A percentile compares a stretch with the other conserved stretches of the same genome.
phyloP scores from a whole-genome alignment of 2,113 vertebrate species.

The Tympanuchus pallidicinctus region DNA sequence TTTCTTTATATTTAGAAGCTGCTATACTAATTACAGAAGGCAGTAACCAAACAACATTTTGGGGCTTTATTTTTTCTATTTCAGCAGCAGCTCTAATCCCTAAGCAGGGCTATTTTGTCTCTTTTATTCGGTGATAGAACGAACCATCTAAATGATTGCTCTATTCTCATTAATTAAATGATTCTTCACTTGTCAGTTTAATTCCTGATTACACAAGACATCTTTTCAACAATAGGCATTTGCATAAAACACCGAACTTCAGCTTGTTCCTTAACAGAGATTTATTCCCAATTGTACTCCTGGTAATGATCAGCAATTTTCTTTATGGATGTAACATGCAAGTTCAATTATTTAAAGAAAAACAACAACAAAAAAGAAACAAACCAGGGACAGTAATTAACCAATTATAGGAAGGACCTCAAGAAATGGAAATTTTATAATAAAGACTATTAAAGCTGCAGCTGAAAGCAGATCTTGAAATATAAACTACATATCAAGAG shows the following conservation, averaged over 20 bases:
- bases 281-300: slow-evolving; percentile 48
- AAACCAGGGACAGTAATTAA: neutral
- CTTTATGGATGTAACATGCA: slow-evolving; percentile 23
- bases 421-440: neutral
- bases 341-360: slow-evolving; percentile 37
- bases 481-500: neutral
- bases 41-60: neutral
- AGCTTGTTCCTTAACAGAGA: slow-evolving; percentile 44
- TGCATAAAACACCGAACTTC: slow-evolving; percentile 49
- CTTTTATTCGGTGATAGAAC: slow-evolving; percentile 25
- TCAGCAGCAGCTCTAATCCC: neutral
- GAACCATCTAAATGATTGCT: slow-evolving; percentile 43
- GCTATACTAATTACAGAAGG: neutral
- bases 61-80: neutral
- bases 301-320: slow-evolving; percentile 49
- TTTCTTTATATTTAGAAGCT: slow-evolving; percentile 11
- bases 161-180: slow-evolving; percentile 66
- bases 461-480: neutral
- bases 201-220: slow-evolving; percentile 61
- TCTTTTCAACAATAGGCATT: slow-evolving; percentile 53
- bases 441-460: neutral
- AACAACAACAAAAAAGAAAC: slow-evolving; percentile 1
- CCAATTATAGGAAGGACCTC: neutral
- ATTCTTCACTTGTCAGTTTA: slow-evolving; percentile 65
- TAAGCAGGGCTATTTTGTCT: slow-evolving; percentile 12